Evolutionary conservation across 2,888 invertebrate species (phyloP).

Genomic region (Caradrina clavipalpis): DNA sequence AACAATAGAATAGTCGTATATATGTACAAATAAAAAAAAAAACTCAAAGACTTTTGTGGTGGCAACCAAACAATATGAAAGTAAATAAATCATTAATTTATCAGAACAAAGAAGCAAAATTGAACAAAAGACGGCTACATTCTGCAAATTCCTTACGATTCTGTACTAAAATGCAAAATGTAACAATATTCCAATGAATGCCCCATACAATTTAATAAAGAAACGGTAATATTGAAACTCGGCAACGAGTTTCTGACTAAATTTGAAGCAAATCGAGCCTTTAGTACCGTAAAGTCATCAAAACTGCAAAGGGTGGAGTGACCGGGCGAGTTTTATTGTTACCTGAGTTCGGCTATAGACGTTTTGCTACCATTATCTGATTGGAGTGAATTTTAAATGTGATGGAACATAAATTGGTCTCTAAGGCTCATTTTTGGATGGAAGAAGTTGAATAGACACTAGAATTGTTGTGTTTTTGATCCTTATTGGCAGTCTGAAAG

Average conservation of each 20-base stretch:
- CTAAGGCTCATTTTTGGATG: constrained; percentile 19
- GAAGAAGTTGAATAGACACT: background rate
- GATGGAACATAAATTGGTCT: constrained; percentile 43
- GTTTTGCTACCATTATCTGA: constrained; percentile 62
- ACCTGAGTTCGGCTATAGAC: constrained; percentile 48
- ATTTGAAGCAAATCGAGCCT: constrained; percentile 57
- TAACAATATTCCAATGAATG: constrained; percentile 40
- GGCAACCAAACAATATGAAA: no score
- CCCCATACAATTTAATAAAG: constrained; percentile 53
- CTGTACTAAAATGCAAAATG: constrained; percentile 37
- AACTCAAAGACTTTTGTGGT: no score
- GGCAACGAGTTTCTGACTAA: constrained; percentile 54
- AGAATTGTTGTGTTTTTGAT: background rate
- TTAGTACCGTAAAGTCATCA: constrained; percentile 59
- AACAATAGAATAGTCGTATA: no score
- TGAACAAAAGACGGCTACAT: constrained; percentile 28
- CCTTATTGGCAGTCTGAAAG: background rate
- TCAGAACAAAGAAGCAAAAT: constrained; percentile 22
- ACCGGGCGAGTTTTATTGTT: constrained; percentile 63
- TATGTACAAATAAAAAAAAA: no score
- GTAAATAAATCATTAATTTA: constrained; percentile 12
- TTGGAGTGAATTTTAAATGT: constrained; percentile 59
- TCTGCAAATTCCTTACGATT: constrained; percentile 28
- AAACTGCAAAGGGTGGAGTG: constrained; percentile 65
- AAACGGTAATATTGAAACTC: constrained; percentile 49